Evolutionary conservation across 2,113 vertebrate genomes (phyloP).

Genomic region (Boulengerochromis microlepis): DNA sequence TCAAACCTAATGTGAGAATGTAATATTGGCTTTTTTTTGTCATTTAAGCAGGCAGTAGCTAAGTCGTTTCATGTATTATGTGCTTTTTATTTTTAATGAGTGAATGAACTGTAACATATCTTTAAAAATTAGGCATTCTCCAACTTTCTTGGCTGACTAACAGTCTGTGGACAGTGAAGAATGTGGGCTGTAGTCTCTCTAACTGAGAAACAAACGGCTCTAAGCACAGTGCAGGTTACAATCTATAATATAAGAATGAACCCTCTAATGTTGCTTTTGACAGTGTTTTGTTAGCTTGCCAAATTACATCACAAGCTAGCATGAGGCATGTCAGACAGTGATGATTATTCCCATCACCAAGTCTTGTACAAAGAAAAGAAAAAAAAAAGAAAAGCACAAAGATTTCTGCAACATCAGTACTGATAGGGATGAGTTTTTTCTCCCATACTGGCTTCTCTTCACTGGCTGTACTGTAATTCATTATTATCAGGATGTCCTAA

Average conservation of each 20-base stretch:
- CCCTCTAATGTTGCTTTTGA: background rate
- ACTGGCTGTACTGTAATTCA: background rate
- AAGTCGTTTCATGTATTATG: background rate
- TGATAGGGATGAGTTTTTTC: background rate
- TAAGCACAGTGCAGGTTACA: background rate
- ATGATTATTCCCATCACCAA: background rate
- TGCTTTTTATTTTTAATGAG: background rate
- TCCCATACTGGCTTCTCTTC: background rate
- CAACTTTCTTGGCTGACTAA: background rate
- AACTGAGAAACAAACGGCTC: background rate
- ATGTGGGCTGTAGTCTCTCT: background rate
- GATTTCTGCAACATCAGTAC: background rate
- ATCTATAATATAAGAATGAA: rapidly evolving
- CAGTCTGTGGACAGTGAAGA: background rate
- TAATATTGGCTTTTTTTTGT: background rate
- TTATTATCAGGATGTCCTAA: background rate
- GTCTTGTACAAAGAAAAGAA: background rate
- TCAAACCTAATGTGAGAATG: background rate
- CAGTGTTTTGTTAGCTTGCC: background rate
- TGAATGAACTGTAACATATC: background rate
- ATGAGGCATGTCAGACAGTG: background rate
- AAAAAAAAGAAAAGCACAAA: background rate
- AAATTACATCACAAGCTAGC: background rate
- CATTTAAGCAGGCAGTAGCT: background rate
- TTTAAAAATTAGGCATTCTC: background rate